Evolutionary conservation across 1,140 invertebrate species (phyloP).

Genomic region (Plodia interpunctella): DNA sequence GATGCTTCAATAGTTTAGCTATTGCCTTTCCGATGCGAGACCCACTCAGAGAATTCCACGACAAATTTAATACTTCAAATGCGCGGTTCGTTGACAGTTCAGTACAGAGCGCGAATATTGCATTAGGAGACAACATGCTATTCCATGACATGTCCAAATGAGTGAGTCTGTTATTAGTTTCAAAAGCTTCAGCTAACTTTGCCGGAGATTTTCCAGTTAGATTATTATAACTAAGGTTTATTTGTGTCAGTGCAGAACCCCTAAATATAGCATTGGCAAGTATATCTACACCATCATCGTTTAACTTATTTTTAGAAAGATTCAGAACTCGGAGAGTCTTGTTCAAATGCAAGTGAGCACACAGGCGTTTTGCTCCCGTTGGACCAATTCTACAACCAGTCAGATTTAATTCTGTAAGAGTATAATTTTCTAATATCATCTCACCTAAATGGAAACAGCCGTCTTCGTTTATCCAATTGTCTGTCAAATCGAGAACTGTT

Average conservation of each 20-base stretch:
- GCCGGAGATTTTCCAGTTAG: conserved; percentile 37
- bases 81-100: conserved; percentile 26
- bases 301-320: conserved; percentile 51
- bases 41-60: conserved; percentile 41
- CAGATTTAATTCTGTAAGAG: conserved; percentile 49
- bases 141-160: conserved; percentile 70
- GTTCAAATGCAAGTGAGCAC: conserved; percentile 35
- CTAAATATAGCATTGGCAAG: conserved; percentile 41
- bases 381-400: conserved; percentile 58
- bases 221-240: conserved; percentile 64
- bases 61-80: conserved; percentile 40
- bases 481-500: conserved; percentile 51
- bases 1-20: conserved; percentile 28
- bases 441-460: conserved; percentile 52
- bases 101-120: conserved; percentile 26
- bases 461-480: conserved; percentile 56
- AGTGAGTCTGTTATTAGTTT: conserved; percentile 51
- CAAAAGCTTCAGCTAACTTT: conserved; percentile 44
- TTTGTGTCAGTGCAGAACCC: conserved; percentile 35
- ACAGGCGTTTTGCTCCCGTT: conserved; percentile 42
- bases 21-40: conserved; percentile 27
- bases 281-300: conserved; percentile 43
- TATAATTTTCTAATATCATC: conserved; percentile 52
- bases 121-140: conserved; percentile 38
- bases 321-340: conserved; percentile 44